These are phyloP conservation scores for Thyatira batis DNA, from an alignment of 2,888 invertebrate genomes.

Conservation along the genomic window DNA sequence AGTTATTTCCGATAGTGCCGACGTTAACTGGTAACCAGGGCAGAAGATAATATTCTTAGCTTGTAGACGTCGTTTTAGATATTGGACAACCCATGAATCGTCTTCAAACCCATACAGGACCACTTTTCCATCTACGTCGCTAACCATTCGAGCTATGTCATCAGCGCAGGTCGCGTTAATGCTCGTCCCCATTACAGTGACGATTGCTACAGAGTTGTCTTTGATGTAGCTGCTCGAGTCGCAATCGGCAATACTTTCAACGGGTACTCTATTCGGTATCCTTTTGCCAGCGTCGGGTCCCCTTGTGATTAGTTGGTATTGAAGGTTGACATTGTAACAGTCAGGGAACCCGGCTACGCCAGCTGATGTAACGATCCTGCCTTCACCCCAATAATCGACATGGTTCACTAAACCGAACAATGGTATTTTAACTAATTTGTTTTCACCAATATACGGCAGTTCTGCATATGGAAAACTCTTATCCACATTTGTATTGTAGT, in stretches of 20 bases:
- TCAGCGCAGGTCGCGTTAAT: constrained; percentile 46
- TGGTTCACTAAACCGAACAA: constrained; percentile 31
- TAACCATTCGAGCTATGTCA: constrained; percentile 49
- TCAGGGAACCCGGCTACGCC: constrained; percentile 40
- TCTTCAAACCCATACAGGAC: constrained; percentile 39
- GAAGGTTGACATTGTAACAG: constrained; percentile 51
- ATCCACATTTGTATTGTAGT: constrained; percentile 40
- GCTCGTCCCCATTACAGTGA: constrained; percentile 49
- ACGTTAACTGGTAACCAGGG: constrained; percentile 26
- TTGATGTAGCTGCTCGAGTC: constrained; percentile 47
- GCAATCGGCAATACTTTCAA: constrained; percentile 38
- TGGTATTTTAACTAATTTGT: constrained; percentile 44
- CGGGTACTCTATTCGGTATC: constrained; percentile 53
- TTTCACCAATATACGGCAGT: constrained; percentile 46
- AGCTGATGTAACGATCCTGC: constrained; percentile 24
- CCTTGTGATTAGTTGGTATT: constrained; percentile 44
- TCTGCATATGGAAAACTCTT: constrained; percentile 50
- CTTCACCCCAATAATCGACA: constrained; percentile 58
- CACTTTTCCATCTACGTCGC: constrained; percentile 35
- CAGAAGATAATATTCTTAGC: constrained; percentile 29
- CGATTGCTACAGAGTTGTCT: constrained; percentile 36
- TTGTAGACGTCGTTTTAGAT: constrained; percentile 30
- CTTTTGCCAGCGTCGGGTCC: constrained; percentile 41
- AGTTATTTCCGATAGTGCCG: constrained; percentile 26
- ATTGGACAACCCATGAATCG: constrained; percentile 28